Conservation (phyloP, 2,113 vertebrate genomes). For the Xiphophorus maculatus region DNA sequence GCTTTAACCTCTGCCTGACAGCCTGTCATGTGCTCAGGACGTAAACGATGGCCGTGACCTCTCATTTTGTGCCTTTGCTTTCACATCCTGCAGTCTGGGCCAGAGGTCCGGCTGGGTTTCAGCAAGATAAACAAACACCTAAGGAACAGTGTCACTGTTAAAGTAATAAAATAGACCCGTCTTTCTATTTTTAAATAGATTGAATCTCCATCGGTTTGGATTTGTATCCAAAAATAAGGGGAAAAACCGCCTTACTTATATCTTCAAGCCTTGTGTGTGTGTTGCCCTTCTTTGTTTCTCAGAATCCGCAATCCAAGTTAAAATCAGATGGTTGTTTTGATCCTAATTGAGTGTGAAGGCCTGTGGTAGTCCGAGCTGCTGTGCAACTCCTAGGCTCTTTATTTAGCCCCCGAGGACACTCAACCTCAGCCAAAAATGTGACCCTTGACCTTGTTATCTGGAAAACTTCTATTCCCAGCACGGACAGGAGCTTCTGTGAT, state of each 20-base stretch:
- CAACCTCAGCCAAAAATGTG: constrained; percentile 80
- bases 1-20: constrained; percentile 60
- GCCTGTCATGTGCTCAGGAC: constrained; percentile 70
- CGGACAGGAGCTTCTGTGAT: constrained; percentile 64
- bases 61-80: constrained; percentile 41
- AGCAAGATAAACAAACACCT: constrained; percentile 62
- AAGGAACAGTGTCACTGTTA: constrained; percentile 17
- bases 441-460: constrained; percentile 79
- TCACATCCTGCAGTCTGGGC: constrained; percentile 55
- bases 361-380: constrained; percentile 48
- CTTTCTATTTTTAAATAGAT: constrained; percentile 21
- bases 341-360: constrained; percentile 66
- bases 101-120: constrained; percentile 47
- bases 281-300: constrained; percentile 12
- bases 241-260: background rate
- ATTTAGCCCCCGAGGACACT: constrained; percentile 77
- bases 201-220: constrained; percentile 7
- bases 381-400: constrained; percentile 73
- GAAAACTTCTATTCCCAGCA: constrained; percentile 77
- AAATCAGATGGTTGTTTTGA: constrained; percentile 61
- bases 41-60: constrained; percentile 71
- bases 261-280: background rate
- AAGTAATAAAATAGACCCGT: constrained; percentile 16
- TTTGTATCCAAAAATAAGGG: background rate
- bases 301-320: constrained; percentile 41